phyloP scores from a whole-genome alignment of 1,140 invertebrate genomes.

The Penaeus indicus region DNA sequence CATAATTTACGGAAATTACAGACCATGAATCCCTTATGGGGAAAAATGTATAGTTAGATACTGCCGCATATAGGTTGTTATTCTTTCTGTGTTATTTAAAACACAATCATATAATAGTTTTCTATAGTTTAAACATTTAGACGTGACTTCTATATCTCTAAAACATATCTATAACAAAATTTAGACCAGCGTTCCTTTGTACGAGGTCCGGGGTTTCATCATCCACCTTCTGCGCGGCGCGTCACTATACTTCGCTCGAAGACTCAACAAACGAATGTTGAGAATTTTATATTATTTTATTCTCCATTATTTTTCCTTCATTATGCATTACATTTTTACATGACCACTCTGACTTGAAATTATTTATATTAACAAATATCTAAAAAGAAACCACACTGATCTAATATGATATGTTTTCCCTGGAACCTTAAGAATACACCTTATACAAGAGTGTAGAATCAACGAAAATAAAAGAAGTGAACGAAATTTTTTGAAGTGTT shows the following conservation, averaged over 20 bases:
- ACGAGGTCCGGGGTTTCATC: slow-evolving; percentile 54
- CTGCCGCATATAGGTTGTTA: background rate
- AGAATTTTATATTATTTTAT: slow-evolving; percentile 65
- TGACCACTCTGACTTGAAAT: background rate
- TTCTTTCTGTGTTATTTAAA: background rate
- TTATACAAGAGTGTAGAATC: slow-evolving; percentile 55
- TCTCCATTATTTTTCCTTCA: slow-evolving; percentile 62
- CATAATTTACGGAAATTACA: slow-evolving; percentile 57
- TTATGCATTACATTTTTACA: slow-evolving; percentile 44
- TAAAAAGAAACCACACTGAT: background rate
- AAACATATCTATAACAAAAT: slow-evolving; percentile 25
- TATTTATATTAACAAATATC: slow-evolving; percentile 26
- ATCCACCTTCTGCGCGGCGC: slow-evolving; percentile 50
- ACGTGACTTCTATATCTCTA: too few species aligned
- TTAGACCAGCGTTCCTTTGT: slow-evolving; percentile 44
- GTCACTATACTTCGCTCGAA: slow-evolving; percentile 63
- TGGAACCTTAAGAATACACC: slow-evolving; percentile 49
- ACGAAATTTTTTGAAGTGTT: slow-evolving; percentile 67
- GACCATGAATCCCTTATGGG: slow-evolving; percentile 57
- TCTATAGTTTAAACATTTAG: too few species aligned
- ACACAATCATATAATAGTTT: too few species aligned
- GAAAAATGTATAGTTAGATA: slow-evolving; percentile 27
- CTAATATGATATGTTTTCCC: slow-evolving; percentile 17
- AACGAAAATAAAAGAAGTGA: slow-evolving; percentile 64
- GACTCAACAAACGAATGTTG: slow-evolving; percentile 63